Evolutionary conservation across 1,140 invertebrate species (phyloP).

Genomic region (Lepidurus couesii): DNA sequence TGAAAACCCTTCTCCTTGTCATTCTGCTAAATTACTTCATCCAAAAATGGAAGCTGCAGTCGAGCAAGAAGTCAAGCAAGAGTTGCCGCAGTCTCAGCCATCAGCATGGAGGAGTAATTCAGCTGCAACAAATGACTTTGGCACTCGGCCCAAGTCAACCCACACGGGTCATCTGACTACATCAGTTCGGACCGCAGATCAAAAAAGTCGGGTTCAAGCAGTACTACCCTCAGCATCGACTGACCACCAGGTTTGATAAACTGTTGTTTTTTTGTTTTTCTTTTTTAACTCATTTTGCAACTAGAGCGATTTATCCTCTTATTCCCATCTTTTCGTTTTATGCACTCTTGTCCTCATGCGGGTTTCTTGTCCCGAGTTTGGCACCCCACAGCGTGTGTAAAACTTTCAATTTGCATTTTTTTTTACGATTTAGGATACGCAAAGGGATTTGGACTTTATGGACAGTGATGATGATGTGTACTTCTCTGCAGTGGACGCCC

Average conservation of each 20-base stretch:
- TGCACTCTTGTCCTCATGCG: neutral
- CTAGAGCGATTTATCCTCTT: neutral
- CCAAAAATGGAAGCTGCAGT: neutral
- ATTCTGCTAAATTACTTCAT: conserved; percentile 3
- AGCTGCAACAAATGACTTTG: conserved; percentile 22
- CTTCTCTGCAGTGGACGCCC: neutral
- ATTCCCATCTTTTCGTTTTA: neutral
- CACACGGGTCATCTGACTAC: neutral
- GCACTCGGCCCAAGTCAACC: conserved; percentile 17
- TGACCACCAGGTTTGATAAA: neutral
- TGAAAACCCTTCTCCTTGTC: conserved; percentile 2
- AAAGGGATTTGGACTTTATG: conserved; percentile 12
- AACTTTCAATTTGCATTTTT: neutral
- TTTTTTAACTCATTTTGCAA: conserved; percentile 9
- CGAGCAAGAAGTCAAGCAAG: conserved; percentile 13
- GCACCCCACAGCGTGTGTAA: neutral
- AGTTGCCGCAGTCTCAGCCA: neutral
- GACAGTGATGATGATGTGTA: conserved; percentile 30
- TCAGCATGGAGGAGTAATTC: neutral
- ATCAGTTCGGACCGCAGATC: neutral
- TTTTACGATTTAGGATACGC: neutral
- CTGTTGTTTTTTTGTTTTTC: neutral
- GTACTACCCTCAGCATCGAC: neutral
- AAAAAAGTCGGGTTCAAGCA: conserved; percentile 1
- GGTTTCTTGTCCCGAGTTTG: neutral